These are phyloP conservation scores for Salvelinus fontinalis DNA, from an alignment of 2,113 vertebrate species.

Conservation along the genomic window DNA sequence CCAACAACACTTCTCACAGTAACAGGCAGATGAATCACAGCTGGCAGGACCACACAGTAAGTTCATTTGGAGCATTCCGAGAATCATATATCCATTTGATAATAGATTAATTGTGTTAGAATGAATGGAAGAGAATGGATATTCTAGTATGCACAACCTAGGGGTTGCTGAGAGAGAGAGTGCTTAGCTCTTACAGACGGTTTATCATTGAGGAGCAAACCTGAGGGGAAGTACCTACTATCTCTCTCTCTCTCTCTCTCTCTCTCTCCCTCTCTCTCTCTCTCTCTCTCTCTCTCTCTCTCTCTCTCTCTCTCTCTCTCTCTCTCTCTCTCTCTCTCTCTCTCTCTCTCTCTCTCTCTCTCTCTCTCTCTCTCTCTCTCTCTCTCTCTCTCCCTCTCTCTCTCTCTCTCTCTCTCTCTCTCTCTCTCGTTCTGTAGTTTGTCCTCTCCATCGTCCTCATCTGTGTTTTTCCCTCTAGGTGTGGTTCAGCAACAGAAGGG, in stretches of 20 bases:
- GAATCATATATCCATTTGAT: not conserved
- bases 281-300: conserved; percentile 12
- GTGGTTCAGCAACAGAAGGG: conserved; percentile 97
- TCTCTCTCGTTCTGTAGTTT: conserved; percentile 15
- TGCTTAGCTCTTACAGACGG: not conserved
- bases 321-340: too few relatives aligned
- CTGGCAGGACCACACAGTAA: conserved; percentile 31
- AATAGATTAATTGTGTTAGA: not conserved
- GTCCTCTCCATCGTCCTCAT: not conserved
- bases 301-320: conserved; percentile 8
- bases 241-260: not conserved
- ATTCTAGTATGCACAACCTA: not conserved
- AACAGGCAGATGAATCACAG: conserved; percentile 50
- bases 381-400: not conserved
- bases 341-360: too few relatives aligned
- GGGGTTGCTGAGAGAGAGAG: not conserved
- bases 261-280: conserved; percentile 16
- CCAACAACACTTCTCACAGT: conserved; percentile 14
- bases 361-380: not conserved
- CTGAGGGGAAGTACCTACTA: not conserved
- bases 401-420: conserved; percentile 4
- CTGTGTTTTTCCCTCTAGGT: conserved; percentile 72
- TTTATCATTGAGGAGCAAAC: not conserved
- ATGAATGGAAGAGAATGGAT: not conserved
- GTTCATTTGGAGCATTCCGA: not conserved